A percentile compares a stretch with the other conserved stretches of the same genome.
Conservation (phyloP, 37 sponge, comb jelly and placozoan species). For the Aphrocallistes beatrix region DNA sequence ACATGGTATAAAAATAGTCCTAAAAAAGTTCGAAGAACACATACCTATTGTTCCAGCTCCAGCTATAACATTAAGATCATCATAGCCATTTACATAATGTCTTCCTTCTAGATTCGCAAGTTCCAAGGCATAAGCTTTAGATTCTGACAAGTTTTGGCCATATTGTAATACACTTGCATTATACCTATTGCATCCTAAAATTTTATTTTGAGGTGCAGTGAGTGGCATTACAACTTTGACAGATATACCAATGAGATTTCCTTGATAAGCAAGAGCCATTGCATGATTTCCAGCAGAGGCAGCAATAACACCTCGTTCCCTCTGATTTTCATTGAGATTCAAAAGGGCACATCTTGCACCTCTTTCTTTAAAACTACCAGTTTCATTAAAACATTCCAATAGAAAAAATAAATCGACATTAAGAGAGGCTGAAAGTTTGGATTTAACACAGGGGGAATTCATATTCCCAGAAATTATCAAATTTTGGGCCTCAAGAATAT, state of each 20-base stretch:
- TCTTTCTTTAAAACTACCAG: slow-evolving; percentile 88
- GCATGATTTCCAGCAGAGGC: slow-evolving; percentile 92
- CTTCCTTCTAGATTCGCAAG: not conserved
- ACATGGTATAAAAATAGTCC: too few relatives aligned
- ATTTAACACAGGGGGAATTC: too few relatives aligned
- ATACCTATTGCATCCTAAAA: slow-evolving; percentile 41
- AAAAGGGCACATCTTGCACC: slow-evolving; percentile 74
- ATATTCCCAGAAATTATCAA: too few relatives aligned
- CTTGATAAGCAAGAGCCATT: slow-evolving; percentile 70
- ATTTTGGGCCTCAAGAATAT: too few relatives aligned
- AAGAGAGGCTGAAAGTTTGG: too few relatives aligned
- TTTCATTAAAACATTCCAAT: too few relatives aligned
- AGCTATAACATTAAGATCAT: slow-evolving; percentile 55
- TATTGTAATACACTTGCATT: slow-evolving; percentile 45
- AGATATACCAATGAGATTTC: slow-evolving; percentile 40
- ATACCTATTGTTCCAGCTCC: slow-evolving; percentile 73
- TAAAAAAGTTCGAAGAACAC: too few relatives aligned
- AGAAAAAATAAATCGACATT: too few relatives aligned
- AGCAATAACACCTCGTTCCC: slow-evolving; percentile 64
- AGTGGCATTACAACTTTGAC: slow-evolving; percentile 74
- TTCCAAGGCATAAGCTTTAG: too few relatives aligned
- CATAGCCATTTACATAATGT: slow-evolving; percentile 34
- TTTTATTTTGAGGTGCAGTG: slow-evolving; percentile 52
- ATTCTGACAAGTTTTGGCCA: slow-evolving; percentile 55
- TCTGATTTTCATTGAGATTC: too few relatives aligned